Evolutionary conservation across 2,113 vertebrate species (phyloP), one percentile per base, ranked within the genome.

Genomic region (Brachyhypopomus occidentalis): DNA sequence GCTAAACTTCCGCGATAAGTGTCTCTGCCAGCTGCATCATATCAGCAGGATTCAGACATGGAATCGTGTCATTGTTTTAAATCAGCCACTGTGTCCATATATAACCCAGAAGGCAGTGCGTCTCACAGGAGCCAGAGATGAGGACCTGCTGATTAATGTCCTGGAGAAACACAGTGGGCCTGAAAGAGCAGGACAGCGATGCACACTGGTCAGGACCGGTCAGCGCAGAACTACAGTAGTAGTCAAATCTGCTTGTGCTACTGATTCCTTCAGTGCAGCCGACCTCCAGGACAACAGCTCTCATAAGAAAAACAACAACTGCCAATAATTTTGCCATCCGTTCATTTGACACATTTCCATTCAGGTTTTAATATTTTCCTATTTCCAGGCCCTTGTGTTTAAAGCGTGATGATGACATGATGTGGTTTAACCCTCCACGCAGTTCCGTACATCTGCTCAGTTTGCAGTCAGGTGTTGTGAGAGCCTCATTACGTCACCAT

Each of bases 371-470:
- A 67, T 67, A 20, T 12, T 41, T 38, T 67, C 34, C 34, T 38
- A 22, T 70, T 70, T 41, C 66, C 36, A 4, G 25, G 36, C 58
- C n/a, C 4, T 16, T 77, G 84, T 88, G 90, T 90, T 83, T 76
- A 90, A 91, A 90, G 88, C 85, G 89, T 88, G 84, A n/a, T n/a
- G n/a, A n/a, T n/a, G n/a, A n/a, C 84, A 75, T 75, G 89, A 88
- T 88, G 86, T 81, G 86, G 2, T 20, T 22, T 41, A n/a, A 52
- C 11, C 9, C 14, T 52, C 9, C 11, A 52, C 3, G 12, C 12
- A 8, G 7, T 6, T 1, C 5, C 6, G 1, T 45, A 45, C 6
- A 45, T 14, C 45, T 52, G 5, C 12, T 52, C 12, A 11, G 7
- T 52, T 14, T 14, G 12, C 45, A 52, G 12, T 1, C 45, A 52